Conservation (phyloP, 1,140 invertebrate species). For the Danaus melanippus region DNA sequence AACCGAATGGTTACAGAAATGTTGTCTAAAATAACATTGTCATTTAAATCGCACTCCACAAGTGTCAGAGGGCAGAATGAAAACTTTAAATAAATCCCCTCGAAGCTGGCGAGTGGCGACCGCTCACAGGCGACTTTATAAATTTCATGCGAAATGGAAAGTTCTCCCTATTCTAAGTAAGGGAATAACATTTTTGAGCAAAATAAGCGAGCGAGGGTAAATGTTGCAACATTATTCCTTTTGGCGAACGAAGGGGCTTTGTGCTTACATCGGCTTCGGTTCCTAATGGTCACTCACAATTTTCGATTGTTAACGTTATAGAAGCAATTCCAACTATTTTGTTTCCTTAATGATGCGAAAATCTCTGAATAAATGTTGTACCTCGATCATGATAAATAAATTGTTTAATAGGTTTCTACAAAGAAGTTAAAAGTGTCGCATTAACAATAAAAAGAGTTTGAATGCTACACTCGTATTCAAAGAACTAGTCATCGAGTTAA, state of each 20-base stretch:
- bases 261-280: conserved; percentile 26
- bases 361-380: no score
- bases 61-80: conserved; percentile 32
- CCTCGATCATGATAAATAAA: no score
- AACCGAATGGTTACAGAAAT: no score
- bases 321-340: conserved; percentile 17
- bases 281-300: conserved; percentile 33
- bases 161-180: conserved; percentile 1
- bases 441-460: no score
- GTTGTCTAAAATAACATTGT: conserved; percentile 22
- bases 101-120: conserved; percentile 8
- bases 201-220: conserved; percentile 3
- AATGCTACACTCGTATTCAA: no score
- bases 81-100: conserved; percentile 54
- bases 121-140: conserved; percentile 4
- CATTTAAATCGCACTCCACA: conserved; percentile 35
- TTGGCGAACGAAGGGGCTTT: conserved; percentile 23
- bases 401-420: no score
- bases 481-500: no score
- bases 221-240: conserved; percentile 26
- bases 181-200: conserved; percentile 6
- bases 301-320: conserved; percentile 29
- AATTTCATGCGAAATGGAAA: conserved; percentile 1
- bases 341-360: no score
- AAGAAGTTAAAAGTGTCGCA: no score